phyloP scores from a whole-genome alignment of 2,888 invertebrate species.

The Mythimna albipuncta region DNA sequence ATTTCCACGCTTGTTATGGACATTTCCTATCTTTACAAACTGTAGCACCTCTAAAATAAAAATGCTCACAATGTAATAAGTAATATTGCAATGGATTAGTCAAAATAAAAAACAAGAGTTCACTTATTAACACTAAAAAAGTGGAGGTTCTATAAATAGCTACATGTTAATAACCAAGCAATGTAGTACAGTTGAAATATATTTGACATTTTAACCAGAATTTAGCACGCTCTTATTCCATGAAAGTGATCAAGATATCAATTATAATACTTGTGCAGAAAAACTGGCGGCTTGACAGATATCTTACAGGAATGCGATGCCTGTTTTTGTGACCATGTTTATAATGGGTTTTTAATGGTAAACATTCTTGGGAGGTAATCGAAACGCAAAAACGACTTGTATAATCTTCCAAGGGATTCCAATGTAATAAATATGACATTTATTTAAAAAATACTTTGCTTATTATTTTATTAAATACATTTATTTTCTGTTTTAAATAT shows the following conservation, averaged over 20 bases:
- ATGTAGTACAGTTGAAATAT: slow-evolving; percentile 6
- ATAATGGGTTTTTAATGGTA: slow-evolving; percentile 65
- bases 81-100: background rate
- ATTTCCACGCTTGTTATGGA: slow-evolving; percentile 30
- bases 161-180: background rate
- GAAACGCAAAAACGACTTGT: slow-evolving; percentile 52
- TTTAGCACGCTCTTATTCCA: slow-evolving; percentile 40
- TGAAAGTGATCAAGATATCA: slow-evolving; percentile 57
- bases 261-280: slow-evolving; percentile 56
- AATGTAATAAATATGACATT: slow-evolving; percentile 48
- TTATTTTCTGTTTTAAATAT: background rate
- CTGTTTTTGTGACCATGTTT: slow-evolving; percentile 50
- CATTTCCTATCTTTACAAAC: slow-evolving; percentile 4
- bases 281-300: slow-evolving; percentile 48
- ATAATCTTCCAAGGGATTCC: slow-evolving; percentile 45
- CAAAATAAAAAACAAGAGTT: background rate
- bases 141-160: too few species aligned
- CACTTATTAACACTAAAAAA: background rate
- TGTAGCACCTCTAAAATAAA: background rate
- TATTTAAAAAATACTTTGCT: slow-evolving; percentile 12
- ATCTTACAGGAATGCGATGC: slow-evolving; percentile 54
- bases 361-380: slow-evolving; percentile 59
- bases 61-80: background rate
- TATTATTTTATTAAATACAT: slow-evolving; percentile 5
- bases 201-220: slow-evolving; percentile 29